Conservation (phyloP, 1,140 invertebrate species). For the Lordiphosa mommai region DNA sequence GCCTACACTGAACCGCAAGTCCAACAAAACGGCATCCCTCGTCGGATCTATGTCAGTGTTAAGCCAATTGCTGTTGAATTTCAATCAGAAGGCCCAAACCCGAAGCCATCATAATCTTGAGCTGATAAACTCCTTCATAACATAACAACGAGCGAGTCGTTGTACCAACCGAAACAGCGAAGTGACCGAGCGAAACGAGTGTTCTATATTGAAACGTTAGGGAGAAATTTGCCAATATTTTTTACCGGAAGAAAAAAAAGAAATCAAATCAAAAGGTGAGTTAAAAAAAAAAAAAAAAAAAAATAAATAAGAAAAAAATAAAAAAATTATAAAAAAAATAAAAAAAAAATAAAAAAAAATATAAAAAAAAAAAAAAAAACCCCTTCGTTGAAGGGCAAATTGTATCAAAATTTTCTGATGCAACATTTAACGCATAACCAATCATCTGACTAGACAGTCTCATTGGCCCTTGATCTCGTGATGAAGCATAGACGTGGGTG, state of each 20-base stretch:
- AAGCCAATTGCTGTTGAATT: conserved; percentile 69
- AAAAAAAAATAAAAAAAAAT: conserved; percentile 20
- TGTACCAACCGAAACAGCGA: conserved; percentile 12
- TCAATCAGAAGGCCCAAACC: conserved; percentile 67
- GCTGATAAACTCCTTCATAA: conserved; percentile 78
- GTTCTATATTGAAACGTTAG: conserved; percentile 39
- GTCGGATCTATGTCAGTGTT: conserved; percentile 75
- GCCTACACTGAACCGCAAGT: conserved; percentile 49
- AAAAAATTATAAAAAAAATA: conserved; percentile 18
- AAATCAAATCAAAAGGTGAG: conserved; percentile 74
- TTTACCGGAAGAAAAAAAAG: conserved; percentile 77
- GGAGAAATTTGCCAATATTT: conserved; percentile 72
- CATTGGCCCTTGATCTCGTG: conserved; percentile 31
- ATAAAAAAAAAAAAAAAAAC: conserved; percentile 15
- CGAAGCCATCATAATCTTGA: conserved; percentile 70
- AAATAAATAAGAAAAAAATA: conserved; percentile 9
- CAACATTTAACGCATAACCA: conserved; percentile 42
- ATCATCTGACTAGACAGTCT: conserved; percentile 42
- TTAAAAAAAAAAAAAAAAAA: conserved; percentile 16
- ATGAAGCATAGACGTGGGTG: conserved; percentile 15
- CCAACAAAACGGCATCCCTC: conserved; percentile 70
- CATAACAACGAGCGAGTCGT: conserved; percentile 56
- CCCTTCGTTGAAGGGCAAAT: conserved; percentile 51
- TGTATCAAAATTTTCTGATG: conserved; percentile 50
- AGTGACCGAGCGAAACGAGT: conserved; percentile 13